These are phyloP conservation scores for Australoheros scitulus DNA, from an alignment of 2,113 vertebrate genomes.

Conservation along the genomic window DNA sequence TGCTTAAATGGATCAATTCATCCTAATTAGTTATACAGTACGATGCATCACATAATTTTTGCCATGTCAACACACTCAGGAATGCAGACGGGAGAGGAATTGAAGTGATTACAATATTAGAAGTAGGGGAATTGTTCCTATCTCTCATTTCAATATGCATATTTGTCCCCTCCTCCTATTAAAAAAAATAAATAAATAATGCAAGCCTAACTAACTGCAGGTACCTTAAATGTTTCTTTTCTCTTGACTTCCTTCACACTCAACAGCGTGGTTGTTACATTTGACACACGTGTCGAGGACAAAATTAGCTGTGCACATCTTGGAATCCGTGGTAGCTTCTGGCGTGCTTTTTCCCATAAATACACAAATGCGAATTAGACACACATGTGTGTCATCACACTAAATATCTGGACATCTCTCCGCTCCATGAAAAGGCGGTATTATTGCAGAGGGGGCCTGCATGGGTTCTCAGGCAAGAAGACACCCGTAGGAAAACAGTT, in stretches of 20 bases:
- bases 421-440: slow-evolving; percentile 60
- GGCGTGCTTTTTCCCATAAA: slow-evolving; percentile 57
- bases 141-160: slow-evolving; percentile 76
- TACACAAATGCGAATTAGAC: slow-evolving; percentile 67
- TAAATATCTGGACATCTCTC: slow-evolving; percentile 38
- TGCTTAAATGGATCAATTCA: slow-evolving; percentile 79
- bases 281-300: slow-evolving; percentile 48
- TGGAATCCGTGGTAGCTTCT: slow-evolving; percentile 46
- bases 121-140: slow-evolving; percentile 68
- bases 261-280: slow-evolving; percentile 25
- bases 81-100: slow-evolving; percentile 60
- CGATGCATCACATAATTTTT: slow-evolving; percentile 66
- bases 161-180: slow-evolving; percentile 27
- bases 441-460: slow-evolving; percentile 46
- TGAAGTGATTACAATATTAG: slow-evolving; percentile 70
- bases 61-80: slow-evolving; percentile 75
- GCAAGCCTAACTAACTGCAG: slow-evolving; percentile 20
- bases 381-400: slow-evolving; percentile 58
- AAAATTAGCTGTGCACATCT: slow-evolving; percentile 45
- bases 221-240: slow-evolving; percentile 46
- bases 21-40: slow-evolving; percentile 78
- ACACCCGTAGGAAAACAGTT: slow-evolving; percentile 70
- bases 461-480: slow-evolving; percentile 48
- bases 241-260: slow-evolving; percentile 42
- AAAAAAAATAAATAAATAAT: background rate